Conservation (phyloP, 2,113 vertebrate species). For the Cricetomys ansorgei region DNA sequence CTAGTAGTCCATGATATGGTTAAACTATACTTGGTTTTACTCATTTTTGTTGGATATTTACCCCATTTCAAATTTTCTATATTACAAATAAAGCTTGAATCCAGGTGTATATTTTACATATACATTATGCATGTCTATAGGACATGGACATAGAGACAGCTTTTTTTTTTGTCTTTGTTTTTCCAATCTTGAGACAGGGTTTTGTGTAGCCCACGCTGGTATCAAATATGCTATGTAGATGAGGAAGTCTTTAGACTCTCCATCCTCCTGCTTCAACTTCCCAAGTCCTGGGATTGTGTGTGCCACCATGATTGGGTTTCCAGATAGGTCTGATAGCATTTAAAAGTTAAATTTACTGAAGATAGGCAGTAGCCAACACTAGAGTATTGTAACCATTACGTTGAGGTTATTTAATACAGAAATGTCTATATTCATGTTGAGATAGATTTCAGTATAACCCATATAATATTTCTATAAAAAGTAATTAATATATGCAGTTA, state of each 20-base stretch:
- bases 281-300: background rate
- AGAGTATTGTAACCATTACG: background rate
- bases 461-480: background rate
- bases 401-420: background rate
- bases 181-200: background rate
- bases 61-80: slow-evolving; percentile 9
- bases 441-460: background rate
- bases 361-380: background rate
- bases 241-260: background rate
- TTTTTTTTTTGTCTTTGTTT: background rate
- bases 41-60: slow-evolving; percentile 13
- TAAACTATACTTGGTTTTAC: background rate
- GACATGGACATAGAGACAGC: background rate
- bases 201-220: no score
- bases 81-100: background rate
- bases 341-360: background rate
- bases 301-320: background rate
- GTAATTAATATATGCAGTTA: slow-evolving; percentile 16
- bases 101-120: background rate
- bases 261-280: background rate
- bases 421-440: background rate
- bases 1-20: background rate
- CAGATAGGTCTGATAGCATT: background rate
- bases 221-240: background rate
- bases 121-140: background rate